These are phyloP conservation scores for Nemotelus pantherinus DNA, from an alignment of 2,888 invertebrate species.

Conservation along the genomic window DNA sequence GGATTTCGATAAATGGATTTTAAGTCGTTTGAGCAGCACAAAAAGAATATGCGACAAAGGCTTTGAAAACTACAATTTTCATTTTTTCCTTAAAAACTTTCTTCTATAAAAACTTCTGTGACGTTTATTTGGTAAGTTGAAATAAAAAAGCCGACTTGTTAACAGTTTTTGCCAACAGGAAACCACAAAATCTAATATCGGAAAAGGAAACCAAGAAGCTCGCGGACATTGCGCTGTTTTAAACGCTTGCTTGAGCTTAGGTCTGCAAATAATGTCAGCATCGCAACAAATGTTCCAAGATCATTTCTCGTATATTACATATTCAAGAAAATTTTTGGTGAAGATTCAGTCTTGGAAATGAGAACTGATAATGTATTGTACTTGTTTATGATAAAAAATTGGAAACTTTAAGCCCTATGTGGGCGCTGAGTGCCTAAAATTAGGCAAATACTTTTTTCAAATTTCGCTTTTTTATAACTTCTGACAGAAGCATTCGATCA, in stretches of 20 bases:
- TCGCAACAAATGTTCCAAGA: too few relatives aligned
- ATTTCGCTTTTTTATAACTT: too few relatives aligned
- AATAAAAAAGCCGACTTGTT: not conserved
- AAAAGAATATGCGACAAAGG: conserved; percentile 72
- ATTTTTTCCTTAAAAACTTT: conserved; percentile 78
- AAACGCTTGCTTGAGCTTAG: conserved; percentile 74
- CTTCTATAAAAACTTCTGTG: conserved; percentile 88
- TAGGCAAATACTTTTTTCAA: too few relatives aligned
- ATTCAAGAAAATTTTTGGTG: too few relatives aligned
- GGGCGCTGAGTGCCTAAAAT: too few relatives aligned
- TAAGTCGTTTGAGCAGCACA: conserved; percentile 78
- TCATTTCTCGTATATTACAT: too few relatives aligned
- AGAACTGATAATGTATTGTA: too few relatives aligned
- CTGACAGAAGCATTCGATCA: too few relatives aligned
- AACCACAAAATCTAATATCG: conserved; percentile 69
- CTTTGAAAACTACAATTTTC: conserved; percentile 77
- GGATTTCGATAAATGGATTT: conserved; percentile 84
- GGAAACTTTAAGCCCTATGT: too few relatives aligned
- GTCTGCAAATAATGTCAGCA: conserved; percentile 75
- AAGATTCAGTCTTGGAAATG: too few relatives aligned
- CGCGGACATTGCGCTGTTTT: conserved; percentile 73
- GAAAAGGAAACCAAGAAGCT: conserved; percentile 62
- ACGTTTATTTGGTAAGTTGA: conserved; percentile 85
- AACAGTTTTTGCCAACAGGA: conserved; percentile 66
- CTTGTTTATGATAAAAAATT: too few relatives aligned